These are phyloP conservation scores for Callimorpha dominula DNA, from an alignment of 2,888 invertebrate genomes.

Conservation along the genomic window DNA sequence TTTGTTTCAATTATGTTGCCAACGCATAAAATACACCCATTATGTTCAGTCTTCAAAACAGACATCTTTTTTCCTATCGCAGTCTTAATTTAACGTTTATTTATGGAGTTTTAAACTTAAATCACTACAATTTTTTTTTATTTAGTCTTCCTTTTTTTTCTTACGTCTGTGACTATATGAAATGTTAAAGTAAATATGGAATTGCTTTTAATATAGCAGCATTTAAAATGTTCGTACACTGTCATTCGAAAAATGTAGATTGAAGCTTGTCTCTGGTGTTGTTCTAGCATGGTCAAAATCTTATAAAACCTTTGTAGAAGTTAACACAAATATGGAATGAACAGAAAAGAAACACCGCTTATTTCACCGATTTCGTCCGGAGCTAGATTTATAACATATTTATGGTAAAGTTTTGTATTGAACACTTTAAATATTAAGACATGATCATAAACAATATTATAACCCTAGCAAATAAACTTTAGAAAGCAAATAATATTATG, in stretches of 20 bases:
- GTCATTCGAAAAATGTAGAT: too few relatives aligned
- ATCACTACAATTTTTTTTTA: background rate
- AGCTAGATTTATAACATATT: too few relatives aligned
- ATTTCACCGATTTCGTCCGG: too few relatives aligned
- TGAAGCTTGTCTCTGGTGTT: too few relatives aligned
- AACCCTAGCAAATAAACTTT: background rate
- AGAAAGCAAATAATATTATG: background rate
- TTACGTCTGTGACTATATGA: background rate
- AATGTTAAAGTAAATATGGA: background rate
- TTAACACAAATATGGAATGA: too few relatives aligned
- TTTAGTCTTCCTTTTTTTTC: background rate
- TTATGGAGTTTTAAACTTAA: background rate
- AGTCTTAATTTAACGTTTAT: slow-evolving; percentile 6
- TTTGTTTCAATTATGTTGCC: slow-evolving; percentile 55
- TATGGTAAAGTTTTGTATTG: background rate
- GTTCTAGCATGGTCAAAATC: background rate
- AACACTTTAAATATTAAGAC: background rate
- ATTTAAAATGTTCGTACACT: background rate
- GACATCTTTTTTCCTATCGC: slow-evolving; percentile 25
- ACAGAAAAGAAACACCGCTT: too few relatives aligned
- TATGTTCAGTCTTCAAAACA: slow-evolving; percentile 34
- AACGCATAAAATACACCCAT: slow-evolving; percentile 56
- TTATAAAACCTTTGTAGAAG: too few relatives aligned
- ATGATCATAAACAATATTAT: background rate
- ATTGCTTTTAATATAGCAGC: background rate